These are phyloP conservation scores for Pyrrhosoma nymphula DNA, from an alignment of 2,888 invertebrate genomes.

Conservation along the genomic window DNA sequence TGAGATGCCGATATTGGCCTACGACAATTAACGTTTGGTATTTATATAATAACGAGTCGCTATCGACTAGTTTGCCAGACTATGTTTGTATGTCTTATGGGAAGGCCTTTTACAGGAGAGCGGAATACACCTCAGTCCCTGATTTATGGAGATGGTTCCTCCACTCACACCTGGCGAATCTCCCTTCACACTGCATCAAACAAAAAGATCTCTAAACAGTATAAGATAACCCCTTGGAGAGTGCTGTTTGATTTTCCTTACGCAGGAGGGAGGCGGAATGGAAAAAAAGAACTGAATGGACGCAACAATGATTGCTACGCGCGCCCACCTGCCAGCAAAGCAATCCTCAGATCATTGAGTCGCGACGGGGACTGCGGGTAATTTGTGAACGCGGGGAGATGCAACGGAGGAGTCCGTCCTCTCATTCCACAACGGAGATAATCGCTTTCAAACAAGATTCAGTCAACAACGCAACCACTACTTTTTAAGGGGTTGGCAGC, in stretches of 20 bases:
- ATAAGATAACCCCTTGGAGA: too few relatives aligned
- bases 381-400: slow-evolving; percentile 12
- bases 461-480: neutral
- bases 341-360: neutral
- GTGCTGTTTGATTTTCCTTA: too few relatives aligned
- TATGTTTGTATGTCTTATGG: too few relatives aligned
- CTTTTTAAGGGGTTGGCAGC: slow-evolving; percentile 1
- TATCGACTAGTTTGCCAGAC: too few relatives aligned
- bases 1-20: too few relatives aligned
- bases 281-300: neutral
- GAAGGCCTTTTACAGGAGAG: too few relatives aligned
- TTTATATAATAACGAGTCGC: too few relatives aligned
- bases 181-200: neutral
- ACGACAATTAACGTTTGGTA: too few relatives aligned
- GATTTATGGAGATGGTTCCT: neutral
- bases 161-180: neutral
- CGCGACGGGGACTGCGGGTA: neutral
- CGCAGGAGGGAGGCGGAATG: too few relatives aligned
- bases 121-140: neutral
- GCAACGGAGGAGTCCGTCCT: neutral
- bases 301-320: neutral
- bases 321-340: neutral
- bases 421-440: neutral
- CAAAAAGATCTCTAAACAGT: too few relatives aligned
- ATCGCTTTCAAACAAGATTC: slow-evolving; percentile 1